A percentile compares a stretch with the other conserved stretches of the same genome.
These are phyloP conservation scores for Pammene fasciana DNA, from an alignment of 2,888 invertebrate genomes.

Conservation along the genomic window DNA sequence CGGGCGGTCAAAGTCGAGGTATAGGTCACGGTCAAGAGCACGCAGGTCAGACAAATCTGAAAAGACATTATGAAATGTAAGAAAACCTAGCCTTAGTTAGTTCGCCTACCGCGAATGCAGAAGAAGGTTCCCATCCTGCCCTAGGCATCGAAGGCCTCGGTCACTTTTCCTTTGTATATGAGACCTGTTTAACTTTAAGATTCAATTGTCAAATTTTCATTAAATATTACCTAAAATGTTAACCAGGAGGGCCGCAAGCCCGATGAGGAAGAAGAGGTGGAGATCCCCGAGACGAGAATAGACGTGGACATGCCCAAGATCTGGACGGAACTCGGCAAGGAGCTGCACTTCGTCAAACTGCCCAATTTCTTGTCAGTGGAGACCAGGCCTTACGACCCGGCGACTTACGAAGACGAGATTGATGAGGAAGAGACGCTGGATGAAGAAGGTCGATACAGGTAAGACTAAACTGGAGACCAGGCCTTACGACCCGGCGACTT, in stretches of 20 bases:
- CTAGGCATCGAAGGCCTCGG: no score
- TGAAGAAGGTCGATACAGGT: conserved; percentile 97
- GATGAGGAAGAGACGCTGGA: conserved; percentile 99
- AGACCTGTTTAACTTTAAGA: no score
- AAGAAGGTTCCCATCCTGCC: no score
- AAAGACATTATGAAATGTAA: no score
- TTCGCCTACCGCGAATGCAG: no score
- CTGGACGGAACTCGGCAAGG: conserved; percentile 94
- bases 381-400: conserved; percentile 96
- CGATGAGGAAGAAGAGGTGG: conserved; percentile 89
- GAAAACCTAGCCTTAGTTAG: no score
- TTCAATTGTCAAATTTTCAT: background rate
- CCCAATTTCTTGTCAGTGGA: conserved; percentile 99
- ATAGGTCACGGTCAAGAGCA: no score
- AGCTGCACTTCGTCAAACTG: conserved; percentile 97
- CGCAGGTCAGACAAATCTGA: no score
- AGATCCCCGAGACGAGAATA: conserved; percentile 96
- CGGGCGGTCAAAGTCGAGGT: no score
- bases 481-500: conserved; percentile 96
- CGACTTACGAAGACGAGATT: conserved; percentile 98
- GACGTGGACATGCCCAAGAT: conserved; percentile 99
- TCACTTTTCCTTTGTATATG: no score
- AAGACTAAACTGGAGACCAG: conserved; percentile 89
- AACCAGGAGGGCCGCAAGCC: conserved; percentile 81
- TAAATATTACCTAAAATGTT: background rate